Conservation (phyloP, 1,140 invertebrate species). For the Drosophila varians region DNA sequence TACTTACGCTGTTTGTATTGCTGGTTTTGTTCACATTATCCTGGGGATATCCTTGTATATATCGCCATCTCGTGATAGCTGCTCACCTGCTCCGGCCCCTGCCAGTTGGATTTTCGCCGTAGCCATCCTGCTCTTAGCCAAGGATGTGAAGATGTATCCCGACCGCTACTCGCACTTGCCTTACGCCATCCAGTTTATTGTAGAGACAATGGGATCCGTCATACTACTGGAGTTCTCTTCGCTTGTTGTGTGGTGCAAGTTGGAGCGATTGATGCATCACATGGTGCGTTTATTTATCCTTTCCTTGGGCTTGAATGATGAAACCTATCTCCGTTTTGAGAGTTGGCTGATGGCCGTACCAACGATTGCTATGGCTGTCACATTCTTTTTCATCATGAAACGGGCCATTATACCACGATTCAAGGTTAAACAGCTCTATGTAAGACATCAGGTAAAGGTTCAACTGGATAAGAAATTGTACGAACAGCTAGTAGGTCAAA, state of each 20-base stretch:
- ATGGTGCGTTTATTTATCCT: not conserved
- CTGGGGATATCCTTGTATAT: not conserved
- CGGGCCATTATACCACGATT: not conserved
- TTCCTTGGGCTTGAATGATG: not conserved
- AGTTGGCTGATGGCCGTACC: not conserved
- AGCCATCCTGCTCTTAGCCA: not conserved
- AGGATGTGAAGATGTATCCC: not conserved
- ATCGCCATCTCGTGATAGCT: not conserved
- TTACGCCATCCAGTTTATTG: constrained; percentile 7
- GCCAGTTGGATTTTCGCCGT: constrained; percentile 16
- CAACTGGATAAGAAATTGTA: not conserved
- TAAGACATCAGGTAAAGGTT: not conserved
- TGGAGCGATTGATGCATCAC: constrained; percentile 15
- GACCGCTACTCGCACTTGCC: constrained; percentile 16
- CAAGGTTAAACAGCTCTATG: not conserved
- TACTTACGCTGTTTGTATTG: not conserved
- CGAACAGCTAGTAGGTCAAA: not conserved
- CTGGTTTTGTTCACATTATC: constrained; percentile 8
- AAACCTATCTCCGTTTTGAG: constrained; percentile 1
- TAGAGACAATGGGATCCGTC: constrained; percentile 4
- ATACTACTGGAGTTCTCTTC: constrained; percentile 15
- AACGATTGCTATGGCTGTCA: not conserved
- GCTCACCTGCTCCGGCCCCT: constrained; percentile 24
- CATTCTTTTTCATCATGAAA: not conserved
- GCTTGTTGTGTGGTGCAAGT: constrained; percentile 13